Base-by-base conservation (phyloP, 2,888 invertebrate species). In the Megalurothrips usitatus region DNA sequence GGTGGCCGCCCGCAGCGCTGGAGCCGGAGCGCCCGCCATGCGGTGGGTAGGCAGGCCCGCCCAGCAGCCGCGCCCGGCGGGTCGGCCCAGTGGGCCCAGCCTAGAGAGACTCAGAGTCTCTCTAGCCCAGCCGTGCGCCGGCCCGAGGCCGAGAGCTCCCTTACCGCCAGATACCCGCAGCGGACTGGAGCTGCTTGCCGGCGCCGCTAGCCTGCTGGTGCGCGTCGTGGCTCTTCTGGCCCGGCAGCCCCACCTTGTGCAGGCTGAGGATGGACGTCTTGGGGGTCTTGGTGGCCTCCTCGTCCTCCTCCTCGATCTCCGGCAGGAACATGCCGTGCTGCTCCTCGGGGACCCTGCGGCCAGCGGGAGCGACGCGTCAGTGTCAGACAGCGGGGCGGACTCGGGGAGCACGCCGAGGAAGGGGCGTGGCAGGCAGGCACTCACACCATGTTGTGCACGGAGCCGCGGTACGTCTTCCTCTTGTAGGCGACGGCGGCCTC, bases 381-480 rank as follows among this genome's bases (percentile, higher is more conserved):
- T 43, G 3, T 6, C 3, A 43, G 34, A 43, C 34, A 43, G 2
- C 34, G 34, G 34, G 34, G 6, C 23, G 34, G 11, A 78, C 10
- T 19, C n/a, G n/a, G n/a, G n/a, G n/a, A n/a, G n/a, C n/a, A n/a
- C n/a, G n/a, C n/a, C n/a, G n/a, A n/a, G n/a, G n/a, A n/a, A n/a
- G n/a, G n/a, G n/a, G n/a, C n/a, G n/a, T n/a, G n/a, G n/a, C n/a
- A n/a, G n/a, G n/a, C n/a, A n/a, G 34, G 26, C 14, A 26, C 88
- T 88, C 86, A 90, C 90, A 86, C 87, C 89, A 90, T 90, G 80
- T 89, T 87, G 49, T 89, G 89, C 8, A 90, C 90, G 75, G 90
- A 90, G 80, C 90, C 90, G 68, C 90, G 86, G 84, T 90, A 90
- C 0, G 90, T 90, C 85, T 89, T 89, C 84, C 88, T 89, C 84